Conservation (phyloP, 2,888 invertebrate genomes). For the Graphium colonna region DNA sequence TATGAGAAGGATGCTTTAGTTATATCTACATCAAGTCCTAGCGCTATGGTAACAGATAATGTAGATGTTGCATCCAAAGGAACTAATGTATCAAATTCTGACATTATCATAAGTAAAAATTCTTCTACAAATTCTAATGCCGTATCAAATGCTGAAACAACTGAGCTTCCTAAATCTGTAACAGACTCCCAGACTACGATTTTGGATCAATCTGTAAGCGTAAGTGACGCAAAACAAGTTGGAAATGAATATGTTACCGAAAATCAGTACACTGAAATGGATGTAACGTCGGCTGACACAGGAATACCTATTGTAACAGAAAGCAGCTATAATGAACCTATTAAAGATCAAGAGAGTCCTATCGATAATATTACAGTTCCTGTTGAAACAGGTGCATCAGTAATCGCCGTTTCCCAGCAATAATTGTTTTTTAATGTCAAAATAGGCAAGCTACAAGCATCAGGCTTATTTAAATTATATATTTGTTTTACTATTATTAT, state of each 20-base stretch:
- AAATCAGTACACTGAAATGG: not conserved
- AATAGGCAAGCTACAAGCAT: no score
- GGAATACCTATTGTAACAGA: not conserved
- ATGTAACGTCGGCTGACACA: not conserved
- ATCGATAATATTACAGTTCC: not conserved
- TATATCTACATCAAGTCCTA: not conserved
- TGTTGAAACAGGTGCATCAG: not conserved
- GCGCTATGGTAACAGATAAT: not conserved
- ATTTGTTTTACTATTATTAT: no score
- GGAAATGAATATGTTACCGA: not conserved
- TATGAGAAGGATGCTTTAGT: not conserved
- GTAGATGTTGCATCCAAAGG: not conserved
- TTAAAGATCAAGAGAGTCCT: not conserved
- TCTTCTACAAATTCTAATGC: not conserved
- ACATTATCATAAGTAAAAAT: not conserved
- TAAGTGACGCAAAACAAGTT: not conserved
- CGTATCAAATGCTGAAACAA: not conserved
- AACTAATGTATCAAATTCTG: not conserved
- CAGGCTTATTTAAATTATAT: no score
- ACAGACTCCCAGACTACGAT: not conserved
- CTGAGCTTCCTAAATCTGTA: not conserved
- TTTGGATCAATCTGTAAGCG: not conserved
- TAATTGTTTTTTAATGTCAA: not conserved
- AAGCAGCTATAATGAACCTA: not conserved
- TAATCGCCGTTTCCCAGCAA: not conserved